Conservation (phyloP, 2,113 vertebrate genomes). For the Malurus cyaneus region DNA sequence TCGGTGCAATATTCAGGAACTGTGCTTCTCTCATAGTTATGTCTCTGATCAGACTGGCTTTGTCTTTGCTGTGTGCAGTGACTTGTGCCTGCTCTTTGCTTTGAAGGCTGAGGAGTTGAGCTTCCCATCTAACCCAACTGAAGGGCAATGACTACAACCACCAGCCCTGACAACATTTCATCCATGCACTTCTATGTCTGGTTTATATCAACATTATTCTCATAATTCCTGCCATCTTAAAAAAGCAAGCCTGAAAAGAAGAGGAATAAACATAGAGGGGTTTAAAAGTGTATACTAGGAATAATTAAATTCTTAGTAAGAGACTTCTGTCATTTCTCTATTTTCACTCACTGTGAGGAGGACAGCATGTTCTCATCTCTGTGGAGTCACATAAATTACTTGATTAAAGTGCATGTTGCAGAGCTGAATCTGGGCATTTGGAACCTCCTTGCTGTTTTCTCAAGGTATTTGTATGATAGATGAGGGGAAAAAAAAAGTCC, state of each 20-base stretch:
- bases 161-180: neutral
- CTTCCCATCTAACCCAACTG: neutral
- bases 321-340: constrained; percentile 31
- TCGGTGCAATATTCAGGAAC: neutral
- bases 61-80: neutral
- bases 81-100: neutral
- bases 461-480: constrained; percentile 20
- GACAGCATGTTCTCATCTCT: constrained; percentile 35
- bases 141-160: neutral
- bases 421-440: constrained; percentile 36
- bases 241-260: constrained; percentile 16
- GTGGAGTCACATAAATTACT: constrained; percentile 10
- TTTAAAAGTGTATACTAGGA: constrained; percentile 11
- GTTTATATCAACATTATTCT: constrained; percentile 21
- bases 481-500: neutral
- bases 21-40: neutral
- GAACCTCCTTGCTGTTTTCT: constrained; percentile 41
- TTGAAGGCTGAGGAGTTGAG: neutral
- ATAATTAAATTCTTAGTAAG: constrained; percentile 4
- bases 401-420: constrained; percentile 23
- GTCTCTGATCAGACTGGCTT: neutral
- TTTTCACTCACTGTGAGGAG: constrained; percentile 17
- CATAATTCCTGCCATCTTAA: neutral
- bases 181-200: neutral
- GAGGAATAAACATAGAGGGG: neutral